phyloP scores from a whole-genome alignment of 2,797 vertebrate species.

The Menidia menidia region DNA sequence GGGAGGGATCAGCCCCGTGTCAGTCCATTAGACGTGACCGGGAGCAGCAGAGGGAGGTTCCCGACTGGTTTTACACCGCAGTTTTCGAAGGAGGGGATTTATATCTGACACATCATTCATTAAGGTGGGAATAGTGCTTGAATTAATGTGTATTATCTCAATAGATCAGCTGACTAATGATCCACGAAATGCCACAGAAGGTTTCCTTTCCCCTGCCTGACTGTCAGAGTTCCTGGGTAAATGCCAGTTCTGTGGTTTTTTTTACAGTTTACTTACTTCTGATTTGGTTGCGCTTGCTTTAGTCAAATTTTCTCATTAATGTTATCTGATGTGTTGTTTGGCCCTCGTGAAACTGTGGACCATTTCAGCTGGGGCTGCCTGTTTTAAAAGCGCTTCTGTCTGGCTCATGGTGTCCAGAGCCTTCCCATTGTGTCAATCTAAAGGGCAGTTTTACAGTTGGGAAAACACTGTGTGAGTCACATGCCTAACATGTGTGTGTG shows the following conservation, averaged over 20 bases:
- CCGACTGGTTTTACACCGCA: slow-evolving; percentile 26
- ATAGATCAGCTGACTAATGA: slow-evolving; percentile 25
- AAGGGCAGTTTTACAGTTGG: slow-evolving; percentile 51
- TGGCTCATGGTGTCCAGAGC: slow-evolving; percentile 53
- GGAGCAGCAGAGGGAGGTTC: slow-evolving; percentile 38
- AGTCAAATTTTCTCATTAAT: slow-evolving; percentile 2
- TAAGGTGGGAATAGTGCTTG: slow-evolving; percentile 31
- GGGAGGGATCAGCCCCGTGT: slow-evolving; percentile 44
- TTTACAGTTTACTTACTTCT: slow-evolving; percentile 15
- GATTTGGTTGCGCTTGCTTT: slow-evolving; percentile 3
- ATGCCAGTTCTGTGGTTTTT: slow-evolving; percentile 2
- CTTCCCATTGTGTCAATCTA: slow-evolving; percentile 34
- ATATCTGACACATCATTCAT: slow-evolving; percentile 42
- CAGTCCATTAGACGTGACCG: slow-evolving; percentile 53
- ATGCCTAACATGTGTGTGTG: slow-evolving; percentile 51
- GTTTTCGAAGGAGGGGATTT: slow-evolving; percentile 27
- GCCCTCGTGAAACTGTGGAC: slow-evolving; percentile 1
- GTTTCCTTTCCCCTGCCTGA: slow-evolving; percentile 6
- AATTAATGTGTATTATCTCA: slow-evolving; percentile 15
- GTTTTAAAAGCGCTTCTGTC: slow-evolving; percentile 39
- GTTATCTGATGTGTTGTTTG: slow-evolving; percentile 12
- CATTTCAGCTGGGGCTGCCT: slow-evolving; percentile 23
- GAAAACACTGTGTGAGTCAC: slow-evolving; percentile 60
- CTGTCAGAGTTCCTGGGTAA: slow-evolving; percentile 2
- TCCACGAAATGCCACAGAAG: not conserved